Conservation (phyloP, 2,797 vertebrate genomes). For the Gallinago stenura region DNA sequence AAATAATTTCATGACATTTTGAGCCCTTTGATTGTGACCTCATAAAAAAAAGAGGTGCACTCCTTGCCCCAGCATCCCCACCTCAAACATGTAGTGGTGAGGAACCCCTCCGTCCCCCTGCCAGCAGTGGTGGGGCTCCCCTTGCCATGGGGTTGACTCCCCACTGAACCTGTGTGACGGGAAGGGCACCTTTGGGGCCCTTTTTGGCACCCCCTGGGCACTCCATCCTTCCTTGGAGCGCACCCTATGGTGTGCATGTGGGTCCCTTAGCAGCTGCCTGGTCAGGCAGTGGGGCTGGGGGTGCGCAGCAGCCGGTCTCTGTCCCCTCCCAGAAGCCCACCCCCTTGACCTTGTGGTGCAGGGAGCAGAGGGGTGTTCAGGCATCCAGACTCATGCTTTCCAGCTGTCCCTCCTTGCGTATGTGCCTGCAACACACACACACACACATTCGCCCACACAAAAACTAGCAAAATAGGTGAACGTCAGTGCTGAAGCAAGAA, state of each 20-base stretch:
- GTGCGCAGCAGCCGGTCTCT: neutral
- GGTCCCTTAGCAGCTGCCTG: neutral
- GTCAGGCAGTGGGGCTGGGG: too few species aligned
- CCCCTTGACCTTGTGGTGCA: neutral
- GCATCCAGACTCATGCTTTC: neutral
- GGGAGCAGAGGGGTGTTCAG: neutral
- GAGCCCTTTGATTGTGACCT: rapidly evolving
- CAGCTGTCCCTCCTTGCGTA: neutral
- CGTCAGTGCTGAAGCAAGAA: neutral
- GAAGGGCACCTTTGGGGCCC: neutral
- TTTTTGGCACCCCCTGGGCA: neutral
- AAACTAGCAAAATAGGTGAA: neutral
- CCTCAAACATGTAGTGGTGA: neutral
- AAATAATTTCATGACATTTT: neutral
- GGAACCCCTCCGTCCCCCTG: neutral
- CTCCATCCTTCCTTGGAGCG: neutral
- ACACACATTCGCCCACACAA: rapidly evolving
- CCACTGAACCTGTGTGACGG: neutral
- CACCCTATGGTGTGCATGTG: rapidly evolving
- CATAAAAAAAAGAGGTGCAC: neutral
- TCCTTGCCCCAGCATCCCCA: neutral
- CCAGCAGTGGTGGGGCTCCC: neutral
- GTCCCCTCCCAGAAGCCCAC: too few species aligned
- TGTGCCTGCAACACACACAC: too few species aligned
- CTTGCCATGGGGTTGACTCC: neutral